Evolutionary conservation across 2,113 vertebrate species (phyloP), one percentile per base, ranked within the genome.

Genomic region (Cryptomyrus ogoouensis): DNA sequence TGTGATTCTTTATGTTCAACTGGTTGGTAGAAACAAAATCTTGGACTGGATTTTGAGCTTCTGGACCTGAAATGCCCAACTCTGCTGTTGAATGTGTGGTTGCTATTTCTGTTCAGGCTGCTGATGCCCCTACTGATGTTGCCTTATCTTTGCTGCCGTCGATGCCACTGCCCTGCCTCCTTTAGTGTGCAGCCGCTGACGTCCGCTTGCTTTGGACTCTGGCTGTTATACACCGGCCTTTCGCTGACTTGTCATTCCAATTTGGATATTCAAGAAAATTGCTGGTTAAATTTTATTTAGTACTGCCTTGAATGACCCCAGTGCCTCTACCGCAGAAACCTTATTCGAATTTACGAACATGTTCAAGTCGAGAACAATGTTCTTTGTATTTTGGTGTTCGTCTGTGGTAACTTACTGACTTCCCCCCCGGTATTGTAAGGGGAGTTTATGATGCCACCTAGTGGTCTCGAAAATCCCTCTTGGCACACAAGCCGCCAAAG

Each of bases 401-500:
- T 12, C 42, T 88, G 35, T 39, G 39, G 88, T 47, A 35, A 1
- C 31, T 35, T 35, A 58, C 13, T 88, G 27, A 44, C 58, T 31
- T 9, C 62, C 62, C n/a, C n/a, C 5, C 58, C 27, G 52, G 47
- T 9, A 44, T 58, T 89, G 3, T 80, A 87, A 53, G 49, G 85
- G 91, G 90, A 89, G 89, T 58, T 92, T 85, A 88, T 91, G 90
- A 89, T 90, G 89, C 92, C 93, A 92, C 91, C 93, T 92, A 91
- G 93, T 91, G 93, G 92, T 83, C 62, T 13, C 39, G 85, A 56
- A 89, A 46, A 12, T 27, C n/a, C 0, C 74, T 83, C 24, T 19
- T 90, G 52, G 83, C n/a, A 9, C 44, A 31, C 35, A 52, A 53
- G 13, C 49, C 84, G 17, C 50, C 17, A 39, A 31, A 87, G 49